These are phyloP conservation scores for Priocnemis perturbator DNA, from an alignment of 2,888 invertebrate genomes.

Conservation along the genomic window DNA sequence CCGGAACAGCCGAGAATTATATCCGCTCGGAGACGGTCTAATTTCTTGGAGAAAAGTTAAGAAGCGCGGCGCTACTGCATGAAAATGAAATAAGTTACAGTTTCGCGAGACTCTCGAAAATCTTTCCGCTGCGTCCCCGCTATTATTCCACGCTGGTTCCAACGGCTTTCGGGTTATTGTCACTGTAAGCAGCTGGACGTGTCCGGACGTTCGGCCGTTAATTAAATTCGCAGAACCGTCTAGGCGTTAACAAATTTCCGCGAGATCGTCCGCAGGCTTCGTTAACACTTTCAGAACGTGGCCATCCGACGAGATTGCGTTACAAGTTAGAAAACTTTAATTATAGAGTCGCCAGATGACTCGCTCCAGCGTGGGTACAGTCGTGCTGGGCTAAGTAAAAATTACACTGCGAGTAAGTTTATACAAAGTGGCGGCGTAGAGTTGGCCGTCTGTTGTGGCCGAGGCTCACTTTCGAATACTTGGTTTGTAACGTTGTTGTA, in stretches of 20 bases:
- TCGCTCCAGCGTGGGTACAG: no score
- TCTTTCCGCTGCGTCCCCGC: conserved; percentile 35
- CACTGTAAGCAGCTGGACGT: conserved; percentile 44
- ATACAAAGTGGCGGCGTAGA: no score
- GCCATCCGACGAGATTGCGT: conserved; percentile 16
- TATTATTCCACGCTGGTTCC: conserved; percentile 49
- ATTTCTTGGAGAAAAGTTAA: conserved; percentile 36
- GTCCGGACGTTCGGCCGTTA: conserved; percentile 50
- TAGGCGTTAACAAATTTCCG: conserved; percentile 50
- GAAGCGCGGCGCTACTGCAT: conserved; percentile 21
- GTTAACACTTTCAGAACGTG: conserved; percentile 38
- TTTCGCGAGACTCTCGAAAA: conserved; percentile 44
- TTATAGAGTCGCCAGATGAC: no score
- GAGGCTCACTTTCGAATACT: no score
- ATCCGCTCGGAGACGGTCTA: no score
- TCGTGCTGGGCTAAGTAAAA: no score
- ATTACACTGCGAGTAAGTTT: no score
- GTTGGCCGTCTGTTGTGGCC: no score
- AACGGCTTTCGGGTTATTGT: conserved; percentile 41
- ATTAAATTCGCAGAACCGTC: conserved; percentile 53
- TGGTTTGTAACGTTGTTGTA: no score
- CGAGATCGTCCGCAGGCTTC: conserved; percentile 43
- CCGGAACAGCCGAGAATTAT: no score
- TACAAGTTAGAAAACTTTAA: no score
- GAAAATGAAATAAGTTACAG: conserved; percentile 52